Evolutionary conservation across 2,113 vertebrate species (phyloP).

Genomic region (Microcebus lehilahytsara): DNA sequence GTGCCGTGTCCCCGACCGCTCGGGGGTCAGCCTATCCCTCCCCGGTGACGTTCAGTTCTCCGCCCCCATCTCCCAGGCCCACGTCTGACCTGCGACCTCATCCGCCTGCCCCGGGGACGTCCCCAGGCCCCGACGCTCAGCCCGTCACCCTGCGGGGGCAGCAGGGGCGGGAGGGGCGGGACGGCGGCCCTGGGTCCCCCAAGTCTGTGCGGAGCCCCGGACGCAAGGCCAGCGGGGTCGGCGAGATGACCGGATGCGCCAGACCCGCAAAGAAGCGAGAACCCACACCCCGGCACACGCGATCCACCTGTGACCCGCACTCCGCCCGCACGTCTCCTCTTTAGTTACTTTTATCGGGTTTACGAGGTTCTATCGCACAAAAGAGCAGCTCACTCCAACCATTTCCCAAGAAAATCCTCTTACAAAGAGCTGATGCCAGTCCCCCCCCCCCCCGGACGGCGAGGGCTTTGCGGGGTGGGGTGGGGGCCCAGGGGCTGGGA

Average conservation of each 20-base stretch:
- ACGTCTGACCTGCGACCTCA: fast-evolving
- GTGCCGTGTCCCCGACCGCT: neutral
- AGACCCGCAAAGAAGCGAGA: neutral
- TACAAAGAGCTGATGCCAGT: neutral
- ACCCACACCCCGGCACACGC: fast-evolving
- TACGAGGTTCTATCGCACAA: neutral
- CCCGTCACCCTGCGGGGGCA: too few relatives aligned
- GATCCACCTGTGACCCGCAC: fast-evolving
- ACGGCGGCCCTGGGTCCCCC: neutral
- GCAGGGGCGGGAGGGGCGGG: too few relatives aligned
- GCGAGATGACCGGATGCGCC: neutral
- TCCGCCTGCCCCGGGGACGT: too few relatives aligned
- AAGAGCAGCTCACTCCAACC: neutral
- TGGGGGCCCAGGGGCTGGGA: too few relatives aligned
- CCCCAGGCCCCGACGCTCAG: neutral
- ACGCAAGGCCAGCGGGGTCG: fast-evolving
- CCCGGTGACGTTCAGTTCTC: neutral
- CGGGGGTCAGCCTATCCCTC: neutral
- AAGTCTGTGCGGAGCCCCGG: too few relatives aligned
- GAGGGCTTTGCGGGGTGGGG: too few relatives aligned
- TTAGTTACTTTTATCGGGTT: neutral
- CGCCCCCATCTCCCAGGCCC: neutral
- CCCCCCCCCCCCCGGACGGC: neutral
- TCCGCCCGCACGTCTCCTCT: neutral
- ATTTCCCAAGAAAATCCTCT: neutral